phyloP scores from a whole-genome alignment of 2,888 invertebrate genomes.

The Graphium colonna region DNA sequence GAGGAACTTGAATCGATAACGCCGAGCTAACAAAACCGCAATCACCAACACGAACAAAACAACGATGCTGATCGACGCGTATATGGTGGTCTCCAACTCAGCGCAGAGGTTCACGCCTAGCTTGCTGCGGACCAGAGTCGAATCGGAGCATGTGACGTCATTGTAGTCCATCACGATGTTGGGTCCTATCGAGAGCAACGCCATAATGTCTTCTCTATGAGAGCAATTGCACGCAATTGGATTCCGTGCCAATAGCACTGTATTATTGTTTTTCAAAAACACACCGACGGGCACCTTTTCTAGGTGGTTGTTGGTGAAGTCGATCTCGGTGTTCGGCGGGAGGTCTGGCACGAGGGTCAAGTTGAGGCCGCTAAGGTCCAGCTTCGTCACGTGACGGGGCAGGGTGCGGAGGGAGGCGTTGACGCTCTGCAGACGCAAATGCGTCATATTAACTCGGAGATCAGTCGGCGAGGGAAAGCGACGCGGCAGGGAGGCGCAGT shows the following conservation, averaged over 20 bases:
- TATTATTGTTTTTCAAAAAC: constrained; percentile 14
- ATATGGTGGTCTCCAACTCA: no score
- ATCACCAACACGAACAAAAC: not conserved
- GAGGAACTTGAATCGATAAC: constrained; percentile 31
- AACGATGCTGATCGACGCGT: not conserved
- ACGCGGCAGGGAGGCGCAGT: not conserved
- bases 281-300: constrained; percentile 22
- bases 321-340: constrained; percentile 21
- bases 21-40: constrained; percentile 20
- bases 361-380: constrained; percentile 29
- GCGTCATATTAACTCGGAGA: not conserved
- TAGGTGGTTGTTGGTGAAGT: constrained; percentile 30
- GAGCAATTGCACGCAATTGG: constrained; percentile 35
- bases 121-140: not conserved
- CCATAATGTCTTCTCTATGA: constrained; percentile 20
- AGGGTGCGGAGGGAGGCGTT: not conserved
- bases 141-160: constrained; percentile 26
- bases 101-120: not conserved
- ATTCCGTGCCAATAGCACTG: constrained; percentile 30
- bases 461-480: not conserved
- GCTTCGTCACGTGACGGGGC: constrained; percentile 10
- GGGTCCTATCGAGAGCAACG: constrained; percentile 7
- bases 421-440: constrained; percentile 12
- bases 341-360: constrained; percentile 22
- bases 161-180: constrained; percentile 27